Base-by-base conservation (phyloP, 2,797 vertebrate genomes). In the Potorous gilbertii region DNA sequence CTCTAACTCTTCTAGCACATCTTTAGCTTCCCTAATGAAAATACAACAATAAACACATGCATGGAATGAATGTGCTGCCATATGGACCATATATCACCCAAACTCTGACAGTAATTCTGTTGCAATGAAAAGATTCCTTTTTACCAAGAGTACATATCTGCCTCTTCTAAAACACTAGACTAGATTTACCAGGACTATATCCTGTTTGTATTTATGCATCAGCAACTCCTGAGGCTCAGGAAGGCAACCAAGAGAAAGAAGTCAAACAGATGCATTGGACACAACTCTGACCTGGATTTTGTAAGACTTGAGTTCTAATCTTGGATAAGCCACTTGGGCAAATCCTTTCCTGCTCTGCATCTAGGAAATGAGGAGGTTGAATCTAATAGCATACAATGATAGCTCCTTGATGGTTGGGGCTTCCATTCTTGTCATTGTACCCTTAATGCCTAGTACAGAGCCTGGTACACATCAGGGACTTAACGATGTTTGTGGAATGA, bases 131-230 rank as follows among this genome's bases (percentile, higher is more conserved):
- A 0, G 12, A 94, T 92, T 95, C 89, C 94, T 89, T 97, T 91
- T 95, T 92, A 97, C 95, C 95, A 94, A 95, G 95, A 97, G 97
- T 97, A 97, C 97, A 96, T 57, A 96, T 96, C 94, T 96, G 92
- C 96, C 96, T 98, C 96, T 97, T 96, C 94, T 96, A 97, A 97
- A 97, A 97, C 96, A 94, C 96, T 97, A 90, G 52, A 34, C 50
- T 34, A 90, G 54, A 90, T 55, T 87, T 55, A 55, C 5, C 90
- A 55, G 54, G 52, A 34, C 97, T 97, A 91, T 96, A 97, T 97
- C 96, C 96, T 97, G 97, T 97, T 97, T 97, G 54, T 97, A 95
- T 96, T 97, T 96, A 95, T 97, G 97, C 97, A 96, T 94, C 93
- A 92, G 96, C 97, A 96, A 87, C 93, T 55, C n/a, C 93, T 18